Evolutionary conservation across 2,113 vertebrate genomes (phyloP).

Genomic region (Cololabis saira): DNA sequence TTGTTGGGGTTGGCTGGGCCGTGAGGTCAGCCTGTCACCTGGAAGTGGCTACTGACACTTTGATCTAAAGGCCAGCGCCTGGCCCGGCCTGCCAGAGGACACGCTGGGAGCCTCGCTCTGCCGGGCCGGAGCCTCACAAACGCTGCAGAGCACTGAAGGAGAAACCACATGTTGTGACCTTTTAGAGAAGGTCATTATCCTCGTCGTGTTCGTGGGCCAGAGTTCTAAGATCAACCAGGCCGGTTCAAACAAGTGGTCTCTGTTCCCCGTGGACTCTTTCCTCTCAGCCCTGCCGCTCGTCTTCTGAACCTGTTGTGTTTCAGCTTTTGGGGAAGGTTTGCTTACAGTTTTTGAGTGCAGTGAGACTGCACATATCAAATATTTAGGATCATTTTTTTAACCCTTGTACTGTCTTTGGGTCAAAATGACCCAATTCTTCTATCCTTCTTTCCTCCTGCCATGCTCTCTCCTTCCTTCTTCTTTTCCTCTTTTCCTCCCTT

Average conservation of each 20-base stretch:
- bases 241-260: neutral
- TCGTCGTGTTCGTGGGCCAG: neutral
- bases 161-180: slow-evolving; percentile 60
- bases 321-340: neutral
- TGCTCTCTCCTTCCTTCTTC: no score
- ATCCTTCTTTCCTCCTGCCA: no score
- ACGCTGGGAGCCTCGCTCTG: slow-evolving; percentile 40
- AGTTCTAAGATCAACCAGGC: slow-evolving; percentile 19
- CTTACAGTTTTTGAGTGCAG: no score
- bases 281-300: neutral
- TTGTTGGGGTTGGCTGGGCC: slow-evolving; percentile 48
- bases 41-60: slow-evolving; percentile 46
- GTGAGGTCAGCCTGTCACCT: slow-evolving; percentile 51
- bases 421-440: no score
- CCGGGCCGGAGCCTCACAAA: slow-evolving; percentile 25
- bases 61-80: slow-evolving; percentile 66
- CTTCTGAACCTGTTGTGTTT: neutral
- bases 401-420: no score
- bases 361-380: no score
- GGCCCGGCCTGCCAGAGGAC: slow-evolving; percentile 26
- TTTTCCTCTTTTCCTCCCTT: no score
- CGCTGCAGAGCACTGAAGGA: slow-evolving; percentile 31
- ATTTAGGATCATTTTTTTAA: no score
- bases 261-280: neutral
- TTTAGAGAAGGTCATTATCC: slow-evolving; percentile 60